phyloP scores from a whole-genome alignment of 2,797 vertebrate species.

The Amblyraja radiata region DNA sequence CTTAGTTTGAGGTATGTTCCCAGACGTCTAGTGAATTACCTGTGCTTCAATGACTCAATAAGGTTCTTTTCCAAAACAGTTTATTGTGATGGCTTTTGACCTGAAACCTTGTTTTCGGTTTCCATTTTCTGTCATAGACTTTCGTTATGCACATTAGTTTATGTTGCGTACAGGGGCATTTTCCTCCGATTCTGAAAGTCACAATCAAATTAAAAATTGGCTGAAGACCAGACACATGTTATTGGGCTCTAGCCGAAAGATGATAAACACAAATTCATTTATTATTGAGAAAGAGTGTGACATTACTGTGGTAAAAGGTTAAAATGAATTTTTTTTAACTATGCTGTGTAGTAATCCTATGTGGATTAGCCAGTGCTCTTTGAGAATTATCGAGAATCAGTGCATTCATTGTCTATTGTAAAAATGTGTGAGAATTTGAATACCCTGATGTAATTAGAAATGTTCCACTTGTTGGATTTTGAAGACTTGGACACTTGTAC shows the following conservation, averaged over 20 bases:
- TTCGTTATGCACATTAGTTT: neutral
- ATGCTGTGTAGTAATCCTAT: neutral
- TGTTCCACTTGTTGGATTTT: neutral
- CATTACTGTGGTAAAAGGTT: slow-evolving; percentile 23
- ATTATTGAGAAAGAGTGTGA: neutral
- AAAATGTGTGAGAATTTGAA: neutral
- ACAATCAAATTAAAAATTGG: neutral
- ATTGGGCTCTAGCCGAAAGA: neutral
- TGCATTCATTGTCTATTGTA: slow-evolving; percentile 23
- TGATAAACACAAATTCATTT: slow-evolving; percentile 6
- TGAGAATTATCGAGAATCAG: slow-evolving; percentile 22
- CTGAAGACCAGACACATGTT: neutral
- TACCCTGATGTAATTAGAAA: neutral
- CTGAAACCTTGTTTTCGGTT: neutral
- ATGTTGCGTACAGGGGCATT: neutral
- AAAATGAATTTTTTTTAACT: slow-evolving; percentile 14
- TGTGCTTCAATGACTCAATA: neutral
- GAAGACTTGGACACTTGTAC: neutral
- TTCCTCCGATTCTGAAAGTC: neutral
- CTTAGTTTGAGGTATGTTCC: neutral
- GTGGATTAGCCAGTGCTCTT: neutral
- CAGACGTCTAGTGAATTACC: neutral
- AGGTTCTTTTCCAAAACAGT: neutral
- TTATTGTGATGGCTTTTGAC: neutral
- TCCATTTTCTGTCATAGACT: neutral